Base-by-base conservation (phyloP, 2,888 invertebrate species). In the Platerodrilus igneus region DNA sequence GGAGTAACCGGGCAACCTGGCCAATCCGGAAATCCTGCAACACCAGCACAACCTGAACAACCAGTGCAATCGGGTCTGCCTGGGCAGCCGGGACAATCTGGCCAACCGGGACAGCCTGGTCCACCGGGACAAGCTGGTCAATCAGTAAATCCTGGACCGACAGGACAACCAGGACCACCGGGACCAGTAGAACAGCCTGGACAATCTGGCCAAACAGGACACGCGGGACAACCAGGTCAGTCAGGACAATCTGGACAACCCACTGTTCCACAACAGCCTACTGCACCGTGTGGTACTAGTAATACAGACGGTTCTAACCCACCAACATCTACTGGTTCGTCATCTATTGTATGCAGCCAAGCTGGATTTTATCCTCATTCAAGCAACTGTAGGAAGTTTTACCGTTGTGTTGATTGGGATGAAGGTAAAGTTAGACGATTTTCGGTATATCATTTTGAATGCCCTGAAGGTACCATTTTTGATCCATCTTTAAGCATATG, bases 381-480 rank as follows among this genome's bases (percentile, higher is more conserved):
- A 10, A 51, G 38, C 16, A 52, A 64, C 32, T 66, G 66, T 41
- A 57, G 51, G 32, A 64, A 59, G 48, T 66, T 64, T 43, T 63
- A 62, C 36, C 54, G 63, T 46, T 64, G 59, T 25, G 59, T 57
- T 13, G 50, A 52, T 40, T 51, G 51, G 42, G 54, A 52, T 36
- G 48, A 47, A 16, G 28, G 43, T n/a, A 25, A 34, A 17, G 45
- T 42, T 6, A 34, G 41, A 21, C 30, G 45, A 29, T 54, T 50
- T 44, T 47, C 50, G 2, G 33, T 51, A 13, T 56, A 41, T 36
- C 34, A 51, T 25, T 57, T 55, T 58, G 74, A 76, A 26, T 85
- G 85, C 56, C 74, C 77, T 8, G 75, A 76, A 43, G 83, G 83
- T 17, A 85, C 85, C 1, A 81, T 84, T 48, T 85, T 81, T 73